phyloP scores from a whole-genome alignment of 2,113 vertebrate species.

The Uria lomvia region DNA sequence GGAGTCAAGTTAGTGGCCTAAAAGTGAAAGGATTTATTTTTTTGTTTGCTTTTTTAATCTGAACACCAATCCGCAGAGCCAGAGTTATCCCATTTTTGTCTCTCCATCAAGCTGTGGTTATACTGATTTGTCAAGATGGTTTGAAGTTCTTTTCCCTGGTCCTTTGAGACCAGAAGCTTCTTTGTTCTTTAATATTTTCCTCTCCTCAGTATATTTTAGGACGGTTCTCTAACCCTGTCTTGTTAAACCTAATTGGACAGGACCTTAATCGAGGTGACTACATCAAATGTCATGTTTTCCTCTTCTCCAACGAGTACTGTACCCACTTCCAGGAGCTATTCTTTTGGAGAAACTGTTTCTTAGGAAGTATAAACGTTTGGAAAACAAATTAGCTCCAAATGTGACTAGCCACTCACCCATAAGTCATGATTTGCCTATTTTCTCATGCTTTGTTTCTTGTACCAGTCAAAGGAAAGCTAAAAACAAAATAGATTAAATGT shows the following conservation, averaged over 20 bases:
- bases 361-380: constrained; percentile 56
- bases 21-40: constrained; percentile 16
- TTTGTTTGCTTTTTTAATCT: constrained; percentile 22
- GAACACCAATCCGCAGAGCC: neutral
- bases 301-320: neutral
- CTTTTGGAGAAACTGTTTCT: constrained; percentile 20
- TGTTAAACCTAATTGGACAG: constrained; percentile 41
- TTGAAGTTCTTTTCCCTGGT: constrained; percentile 14
- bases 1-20: neutral
- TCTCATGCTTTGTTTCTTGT: constrained; percentile 54
- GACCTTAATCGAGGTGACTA: neutral
- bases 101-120: constrained; percentile 6
- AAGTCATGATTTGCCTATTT: constrained; percentile 35
- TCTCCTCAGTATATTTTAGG: neutral
- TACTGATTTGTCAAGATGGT: neutral
- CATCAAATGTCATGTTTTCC: constrained; percentile 13
- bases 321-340: constrained; percentile 29
- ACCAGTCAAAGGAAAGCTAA: constrained; percentile 39
- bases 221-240: neutral
- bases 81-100: constrained; percentile 12
- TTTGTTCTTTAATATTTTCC: constrained; percentile 39
- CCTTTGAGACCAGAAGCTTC: neutral
- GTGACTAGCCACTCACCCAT: constrained; percentile 33
- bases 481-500: constrained; percentile 51
- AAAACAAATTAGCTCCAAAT: constrained; percentile 63